A percentile compares a stretch with the other conserved stretches of the same genome.
These are phyloP conservation scores for Austrofundulus limnaeus DNA, from an alignment of 2,113 vertebrate species.

Conservation along the genomic window DNA sequence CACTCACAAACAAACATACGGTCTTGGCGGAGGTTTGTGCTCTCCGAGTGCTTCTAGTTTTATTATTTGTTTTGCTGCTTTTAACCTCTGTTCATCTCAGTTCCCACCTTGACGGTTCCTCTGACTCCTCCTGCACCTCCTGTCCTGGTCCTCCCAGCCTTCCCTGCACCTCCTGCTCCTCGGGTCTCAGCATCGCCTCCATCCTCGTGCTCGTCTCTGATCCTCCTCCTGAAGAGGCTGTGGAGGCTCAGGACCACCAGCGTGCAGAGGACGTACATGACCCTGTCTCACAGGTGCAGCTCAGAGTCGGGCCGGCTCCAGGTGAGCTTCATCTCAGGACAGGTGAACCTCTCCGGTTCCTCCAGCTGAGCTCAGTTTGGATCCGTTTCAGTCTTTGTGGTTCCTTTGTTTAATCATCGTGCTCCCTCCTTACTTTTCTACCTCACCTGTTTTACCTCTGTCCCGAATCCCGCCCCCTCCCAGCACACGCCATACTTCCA, in stretches of 20 bases:
- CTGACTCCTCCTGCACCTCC: background rate
- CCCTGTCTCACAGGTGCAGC: background rate
- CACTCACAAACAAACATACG: no score
- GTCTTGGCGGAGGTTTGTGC: no score
- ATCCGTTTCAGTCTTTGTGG: slow-evolving; percentile 12
- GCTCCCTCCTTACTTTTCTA: background rate
- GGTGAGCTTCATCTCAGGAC: background rate
- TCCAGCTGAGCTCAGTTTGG: slow-evolving; percentile 1
- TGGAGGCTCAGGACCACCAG: slow-evolving; percentile 71
- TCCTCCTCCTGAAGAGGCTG: slow-evolving; percentile 61
- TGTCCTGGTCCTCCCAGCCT: background rate
- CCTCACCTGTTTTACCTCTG: slow-evolving; percentile 40
- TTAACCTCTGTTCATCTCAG: no score
- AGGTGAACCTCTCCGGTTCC: background rate
- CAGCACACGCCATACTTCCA: slow-evolving; percentile 2
- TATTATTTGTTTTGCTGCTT: no score
- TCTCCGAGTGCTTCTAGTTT: no score
- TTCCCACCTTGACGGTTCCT: slow-evolving; percentile 59
- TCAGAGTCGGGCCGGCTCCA: no score
- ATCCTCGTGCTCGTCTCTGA: background rate
- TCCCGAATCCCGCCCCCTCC: slow-evolving; percentile 3
- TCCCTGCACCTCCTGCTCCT: background rate
- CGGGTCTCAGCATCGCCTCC: fast-evolving
- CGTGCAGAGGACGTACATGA: slow-evolving; percentile 75
- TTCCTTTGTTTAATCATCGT: slow-evolving; percentile 9